Percentiles rank a stretch among this genome's conserved stretches.
Conservation (phyloP, 2,888 invertebrate genomes). For the Xestia sexstrigata region DNA sequence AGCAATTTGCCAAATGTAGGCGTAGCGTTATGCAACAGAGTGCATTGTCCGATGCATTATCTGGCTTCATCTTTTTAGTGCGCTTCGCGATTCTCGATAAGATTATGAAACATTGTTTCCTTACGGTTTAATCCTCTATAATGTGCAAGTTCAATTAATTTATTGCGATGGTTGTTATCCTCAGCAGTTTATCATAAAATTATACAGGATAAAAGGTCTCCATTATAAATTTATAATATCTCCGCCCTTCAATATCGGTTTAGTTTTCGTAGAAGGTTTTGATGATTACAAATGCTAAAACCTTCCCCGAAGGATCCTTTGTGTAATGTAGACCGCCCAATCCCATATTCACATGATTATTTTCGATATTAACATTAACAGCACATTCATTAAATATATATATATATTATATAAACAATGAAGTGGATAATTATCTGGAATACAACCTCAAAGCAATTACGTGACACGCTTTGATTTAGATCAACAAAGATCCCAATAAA, state of each 20-base stretch:
- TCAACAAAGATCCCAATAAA: not conserved
- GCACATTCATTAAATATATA: no score
- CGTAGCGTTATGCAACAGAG: constrained; percentile 72
- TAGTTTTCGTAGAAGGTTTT: constrained; percentile 30
- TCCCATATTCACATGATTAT: not conserved
- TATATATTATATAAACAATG: no score
- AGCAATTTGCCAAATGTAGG: constrained; percentile 61
- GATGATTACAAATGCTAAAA: not conserved
- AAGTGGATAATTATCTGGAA: no score
- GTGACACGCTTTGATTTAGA: not conserved
- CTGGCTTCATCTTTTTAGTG: constrained; percentile 67
- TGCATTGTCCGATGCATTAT: constrained; percentile 73
- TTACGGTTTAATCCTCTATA: constrained; percentile 56
- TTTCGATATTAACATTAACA: not conserved
- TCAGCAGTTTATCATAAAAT: constrained; percentile 12
- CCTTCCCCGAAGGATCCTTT: constrained; percentile 33
- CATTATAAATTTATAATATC: not conserved
- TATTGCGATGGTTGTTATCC: constrained; percentile 28
- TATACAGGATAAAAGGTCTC: not conserved
- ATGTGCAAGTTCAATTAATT: constrained; percentile 42
- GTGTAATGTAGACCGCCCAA: not conserved
- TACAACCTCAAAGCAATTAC: not conserved
- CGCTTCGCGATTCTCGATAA: constrained; percentile 72
- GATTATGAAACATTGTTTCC: constrained; percentile 67
- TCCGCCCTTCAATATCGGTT: not conserved